These are phyloP conservation scores for Papilio polytes DNA, from an alignment of 1,140 invertebrate genomes.

Conservation along the genomic window DNA sequence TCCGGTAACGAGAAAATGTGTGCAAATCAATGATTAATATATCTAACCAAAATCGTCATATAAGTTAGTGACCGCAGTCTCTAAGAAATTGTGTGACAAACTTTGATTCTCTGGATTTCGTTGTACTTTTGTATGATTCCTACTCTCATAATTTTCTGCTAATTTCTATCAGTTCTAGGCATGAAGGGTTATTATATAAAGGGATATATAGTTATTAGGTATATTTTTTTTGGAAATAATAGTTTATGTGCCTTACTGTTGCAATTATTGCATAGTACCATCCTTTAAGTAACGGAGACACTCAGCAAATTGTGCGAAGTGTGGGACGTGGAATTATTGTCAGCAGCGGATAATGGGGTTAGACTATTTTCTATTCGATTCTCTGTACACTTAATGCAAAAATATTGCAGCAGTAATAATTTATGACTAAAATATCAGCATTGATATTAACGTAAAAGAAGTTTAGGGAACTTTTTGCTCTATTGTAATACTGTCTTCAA, in stretches of 20 bases:
- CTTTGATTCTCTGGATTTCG: neutral
- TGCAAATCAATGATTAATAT: neutral
- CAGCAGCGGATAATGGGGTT: slow-evolving; percentile 35
- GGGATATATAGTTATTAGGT: neutral
- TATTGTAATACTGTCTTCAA: too few relatives aligned
- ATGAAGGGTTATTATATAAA: neutral
- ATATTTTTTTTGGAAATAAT: neutral
- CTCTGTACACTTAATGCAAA: neutral
- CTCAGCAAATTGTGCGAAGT: slow-evolving; percentile 37
- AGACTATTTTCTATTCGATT: slow-evolving; percentile 34
- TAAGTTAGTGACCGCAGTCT: neutral
- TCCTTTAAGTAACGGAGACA: slow-evolving; percentile 34
- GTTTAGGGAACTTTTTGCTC: too few relatives aligned
- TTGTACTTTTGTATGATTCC: neutral
- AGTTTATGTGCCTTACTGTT: neutral
- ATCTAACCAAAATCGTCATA: neutral
- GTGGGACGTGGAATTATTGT: slow-evolving; percentile 40
- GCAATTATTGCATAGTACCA: slow-evolving; percentile 13
- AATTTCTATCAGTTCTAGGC: too few relatives aligned
- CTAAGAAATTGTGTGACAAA: neutral
- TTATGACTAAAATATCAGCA: neutral
- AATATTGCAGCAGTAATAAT: neutral
- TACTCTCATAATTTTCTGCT: too few relatives aligned
- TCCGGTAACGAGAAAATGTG: neutral
- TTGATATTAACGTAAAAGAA: too few relatives aligned